Evolutionary conservation across 2,888 invertebrate genomes (phyloP).

Genomic region (Eumerus sabulonum): DNA sequence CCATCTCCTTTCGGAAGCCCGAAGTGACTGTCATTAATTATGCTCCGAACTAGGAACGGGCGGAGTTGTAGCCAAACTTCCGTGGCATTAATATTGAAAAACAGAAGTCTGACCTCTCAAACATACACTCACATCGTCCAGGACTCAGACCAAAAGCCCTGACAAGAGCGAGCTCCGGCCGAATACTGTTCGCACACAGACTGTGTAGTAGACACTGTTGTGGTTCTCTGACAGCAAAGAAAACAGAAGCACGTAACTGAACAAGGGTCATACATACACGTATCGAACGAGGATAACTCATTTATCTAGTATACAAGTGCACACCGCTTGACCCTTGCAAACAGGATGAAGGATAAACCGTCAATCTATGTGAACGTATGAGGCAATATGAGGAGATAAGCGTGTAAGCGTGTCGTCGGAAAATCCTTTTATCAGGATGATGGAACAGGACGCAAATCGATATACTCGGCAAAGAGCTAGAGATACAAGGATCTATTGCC

Average conservation of each 20-base stretch:
- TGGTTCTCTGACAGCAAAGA: slow-evolving; percentile 22
- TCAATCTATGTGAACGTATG: not conserved
- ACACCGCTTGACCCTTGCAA: no score
- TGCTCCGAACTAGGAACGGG: slow-evolving; percentile 33
- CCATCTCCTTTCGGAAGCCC: slow-evolving; percentile 7
- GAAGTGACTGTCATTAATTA: slow-evolving; percentile 43
- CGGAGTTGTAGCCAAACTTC: slow-evolving; percentile 33
- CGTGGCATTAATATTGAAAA: slow-evolving; percentile 32
- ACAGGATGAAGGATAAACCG: no score
- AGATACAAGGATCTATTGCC: slow-evolving; percentile 19
- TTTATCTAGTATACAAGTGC: no score
- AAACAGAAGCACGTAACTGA: not conserved
- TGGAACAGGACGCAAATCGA: slow-evolving; percentile 22
- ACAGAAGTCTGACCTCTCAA: no score
- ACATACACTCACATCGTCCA: no score
- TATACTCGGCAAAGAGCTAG: not conserved
- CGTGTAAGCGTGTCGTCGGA: slow-evolving; percentile 39
- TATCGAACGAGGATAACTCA: no score
- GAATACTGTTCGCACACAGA: not conserved
- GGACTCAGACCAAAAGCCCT: no score
- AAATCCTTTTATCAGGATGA: slow-evolving; percentile 8
- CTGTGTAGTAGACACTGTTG: slow-evolving; percentile 1
- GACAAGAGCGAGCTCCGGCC: no score
- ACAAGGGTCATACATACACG: no score
- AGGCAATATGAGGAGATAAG: slow-evolving; percentile 10